These are phyloP conservation scores for Antheraea pernyi DNA, from an alignment of 1,140 invertebrate genomes.

Conservation along the genomic window DNA sequence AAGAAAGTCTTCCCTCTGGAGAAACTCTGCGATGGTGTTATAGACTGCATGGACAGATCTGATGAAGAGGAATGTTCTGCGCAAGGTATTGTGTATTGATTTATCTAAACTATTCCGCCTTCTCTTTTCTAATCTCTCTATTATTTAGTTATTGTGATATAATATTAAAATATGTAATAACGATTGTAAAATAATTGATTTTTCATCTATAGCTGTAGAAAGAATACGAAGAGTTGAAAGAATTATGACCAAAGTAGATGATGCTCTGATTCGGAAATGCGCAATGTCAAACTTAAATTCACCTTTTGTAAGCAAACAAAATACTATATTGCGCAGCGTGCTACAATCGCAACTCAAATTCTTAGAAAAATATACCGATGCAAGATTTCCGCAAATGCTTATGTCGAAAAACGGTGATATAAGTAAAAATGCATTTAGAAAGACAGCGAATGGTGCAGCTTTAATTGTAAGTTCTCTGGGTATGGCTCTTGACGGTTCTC, in stretches of 20 bases:
- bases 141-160: no score
- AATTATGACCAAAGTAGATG: constrained; percentile 29
- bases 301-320: constrained; percentile 21
- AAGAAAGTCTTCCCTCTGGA: constrained; percentile 34
- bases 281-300: constrained; percentile 16
- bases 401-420: background rate
- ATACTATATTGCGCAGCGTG: constrained; percentile 29
- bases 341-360: constrained; percentile 36
- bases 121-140: no score
- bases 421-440: constrained; percentile 19
- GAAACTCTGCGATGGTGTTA: constrained; percentile 49
- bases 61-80: constrained; percentile 52
- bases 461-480: constrained; percentile 39
- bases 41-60: constrained; percentile 43
- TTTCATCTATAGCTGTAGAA: constrained; percentile 26
- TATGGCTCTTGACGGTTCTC: constrained; percentile 32
- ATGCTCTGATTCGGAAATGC: constrained; percentile 30
- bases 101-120: background rate
- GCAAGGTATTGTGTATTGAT: constrained; percentile 38
- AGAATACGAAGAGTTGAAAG: constrained; percentile 7
- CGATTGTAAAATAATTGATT: background rate
- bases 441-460: constrained; percentile 34
- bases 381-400: background rate
- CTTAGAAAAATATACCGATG: constrained; percentile 32
- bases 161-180: no score